phyloP scores from a whole-genome alignment of 2,113 vertebrate species.

The Aptenodytes patagonicus region DNA sequence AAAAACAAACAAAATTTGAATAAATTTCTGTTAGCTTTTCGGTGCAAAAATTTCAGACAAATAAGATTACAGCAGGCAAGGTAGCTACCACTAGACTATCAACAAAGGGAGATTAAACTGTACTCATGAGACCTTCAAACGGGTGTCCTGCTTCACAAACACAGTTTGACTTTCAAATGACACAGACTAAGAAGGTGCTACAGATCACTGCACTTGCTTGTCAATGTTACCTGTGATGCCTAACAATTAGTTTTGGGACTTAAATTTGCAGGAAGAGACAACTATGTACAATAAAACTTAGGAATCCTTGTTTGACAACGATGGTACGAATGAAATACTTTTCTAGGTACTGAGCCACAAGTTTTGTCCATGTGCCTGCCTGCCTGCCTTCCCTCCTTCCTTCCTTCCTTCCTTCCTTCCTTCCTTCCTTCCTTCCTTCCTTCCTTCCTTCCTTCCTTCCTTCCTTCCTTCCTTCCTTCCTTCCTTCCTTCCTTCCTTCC shows the following conservation, averaged over 20 bases:
- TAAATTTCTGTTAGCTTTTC: not conserved
- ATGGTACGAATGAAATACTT: not conserved
- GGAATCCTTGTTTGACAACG: not conserved
- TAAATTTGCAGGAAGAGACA: not conserved
- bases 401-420: not conserved
- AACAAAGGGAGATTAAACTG: not conserved
- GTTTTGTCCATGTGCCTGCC: not conserved
- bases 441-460: no score
- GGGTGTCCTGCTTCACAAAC: not conserved
- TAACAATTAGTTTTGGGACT: not conserved
- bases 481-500: no score
- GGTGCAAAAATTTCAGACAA: not conserved
- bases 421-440: no score
- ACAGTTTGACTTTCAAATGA: conserved; percentile 5
- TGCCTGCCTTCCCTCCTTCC: not conserved
- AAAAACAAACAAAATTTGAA: not conserved
- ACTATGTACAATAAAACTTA: not conserved
- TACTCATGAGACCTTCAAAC: not conserved
- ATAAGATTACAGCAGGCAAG: not conserved
- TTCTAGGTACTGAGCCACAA: not conserved
- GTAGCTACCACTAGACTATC: not conserved
- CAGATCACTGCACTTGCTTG: conserved; percentile 11
- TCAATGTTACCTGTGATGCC: not conserved
- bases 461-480: no score
- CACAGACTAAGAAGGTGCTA: not conserved